Percentiles rank a stretch among this genome's conserved stretches.
These are phyloP conservation scores for Drosophila maculinotata DNA, from an alignment of 2,888 invertebrate genomes.

Conservation along the genomic window DNA sequence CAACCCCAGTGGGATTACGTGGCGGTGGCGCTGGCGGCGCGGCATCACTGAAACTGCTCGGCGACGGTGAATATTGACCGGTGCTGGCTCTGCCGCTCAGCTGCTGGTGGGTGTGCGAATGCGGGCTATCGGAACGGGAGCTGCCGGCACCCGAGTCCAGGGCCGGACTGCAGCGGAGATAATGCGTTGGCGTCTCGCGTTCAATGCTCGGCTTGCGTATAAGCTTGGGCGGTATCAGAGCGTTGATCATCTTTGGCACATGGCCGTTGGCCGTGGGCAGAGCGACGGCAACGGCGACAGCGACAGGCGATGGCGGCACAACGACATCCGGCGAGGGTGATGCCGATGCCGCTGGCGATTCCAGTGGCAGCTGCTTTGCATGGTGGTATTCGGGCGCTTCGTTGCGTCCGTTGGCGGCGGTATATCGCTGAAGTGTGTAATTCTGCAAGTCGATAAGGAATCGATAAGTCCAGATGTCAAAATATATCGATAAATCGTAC, in stretches of 20 bases:
- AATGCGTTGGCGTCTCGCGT: constrained; percentile 90
- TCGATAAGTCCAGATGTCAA: not conserved
- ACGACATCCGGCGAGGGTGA: constrained; percentile 80
- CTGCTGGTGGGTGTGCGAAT: constrained; percentile 90
- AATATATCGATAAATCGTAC: constrained; percentile 11
- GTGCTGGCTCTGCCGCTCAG: constrained; percentile 86
- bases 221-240: constrained; percentile 89
- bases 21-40: constrained; percentile 91
- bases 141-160: constrained; percentile 95
- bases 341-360: constrained; percentile 79
- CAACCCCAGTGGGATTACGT: constrained; percentile 88
- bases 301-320: constrained; percentile 62
- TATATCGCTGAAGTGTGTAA: constrained; percentile 82
- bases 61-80: constrained; percentile 86
- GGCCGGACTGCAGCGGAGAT: constrained; percentile 93
- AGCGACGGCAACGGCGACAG: constrained; percentile 52
- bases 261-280: constrained; percentile 83
- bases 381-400: constrained; percentile 83
- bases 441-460: constrained; percentile 69
- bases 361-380: constrained; percentile 82
- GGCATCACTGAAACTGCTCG: constrained; percentile 87
- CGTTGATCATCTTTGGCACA: constrained; percentile 85
- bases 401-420: constrained; percentile 82
- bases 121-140: constrained; percentile 95
- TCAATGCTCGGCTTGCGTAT: constrained; percentile 95